Evolutionary conservation across 2,888 invertebrate species (phyloP), one percentile per base, ranked within the genome.

Genomic region (Horisme vitalbata): DNA sequence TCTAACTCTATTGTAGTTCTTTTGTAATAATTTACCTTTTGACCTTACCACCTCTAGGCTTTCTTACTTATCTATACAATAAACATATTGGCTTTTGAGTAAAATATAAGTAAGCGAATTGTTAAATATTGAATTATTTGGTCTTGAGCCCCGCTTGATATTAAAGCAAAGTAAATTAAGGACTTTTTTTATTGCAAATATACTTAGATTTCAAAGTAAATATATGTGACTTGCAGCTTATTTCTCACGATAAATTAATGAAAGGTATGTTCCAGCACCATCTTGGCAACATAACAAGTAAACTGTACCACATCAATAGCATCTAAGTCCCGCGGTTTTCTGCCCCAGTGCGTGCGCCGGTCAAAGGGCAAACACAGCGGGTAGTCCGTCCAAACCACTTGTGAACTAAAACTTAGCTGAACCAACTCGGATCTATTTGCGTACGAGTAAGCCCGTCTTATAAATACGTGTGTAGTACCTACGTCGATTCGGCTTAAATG

Each of bases 311-410:
- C 27, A 31, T 31, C 23, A 39, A 35, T 11, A 12, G 18, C 8
- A 8, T 2, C 4, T 6, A 23, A 45, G 23, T 18, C 12, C 5
- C 27, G 31, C 57, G 62, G 58, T 41, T 51, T 3, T 10, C 2
- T 2, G 0, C 2, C 8, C 27, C 41, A 71, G 70, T 72, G 71
- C 60, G 67, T 61, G 8, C 5, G 30, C 61, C 68, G 71, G 74
- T 74, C 72, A 71, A 75, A 77, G 73, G 79, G 76, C 74, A 72
- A 75, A 75, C 77, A 70, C 63, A 66, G 62, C 62, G 67, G 54
- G 64, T 63, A 68, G 68, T 65, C 59, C 58, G 59, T 63, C 57
- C 62, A 58, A 65, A 67, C 67, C 65, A 67, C 67, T 73, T 68
- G 59, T 57, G 52, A 68, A 71, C 66, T 68, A 61, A 58, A 67